Evolutionary conservation across 2,113 vertebrate genomes (phyloP).

Genomic region (Illadopsis cleaveri): DNA sequence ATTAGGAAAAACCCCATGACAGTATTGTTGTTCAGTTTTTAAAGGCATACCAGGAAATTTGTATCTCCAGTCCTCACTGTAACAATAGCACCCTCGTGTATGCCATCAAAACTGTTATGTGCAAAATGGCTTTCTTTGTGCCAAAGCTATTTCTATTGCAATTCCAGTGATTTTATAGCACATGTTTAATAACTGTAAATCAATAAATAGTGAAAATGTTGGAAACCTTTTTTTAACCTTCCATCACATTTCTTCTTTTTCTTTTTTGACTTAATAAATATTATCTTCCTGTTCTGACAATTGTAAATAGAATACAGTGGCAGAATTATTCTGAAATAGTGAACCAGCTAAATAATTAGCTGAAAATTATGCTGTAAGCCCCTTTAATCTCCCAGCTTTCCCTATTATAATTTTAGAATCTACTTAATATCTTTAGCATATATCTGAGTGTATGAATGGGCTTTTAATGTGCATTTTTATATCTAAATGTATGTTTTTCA

Average conservation of each 20-base stretch:
- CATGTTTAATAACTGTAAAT: slow-evolving; percentile 8
- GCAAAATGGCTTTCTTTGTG: slow-evolving; percentile 3
- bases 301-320: background rate
- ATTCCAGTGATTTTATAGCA: background rate
- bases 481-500: background rate
- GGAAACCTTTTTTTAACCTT: background rate
- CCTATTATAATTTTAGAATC: background rate
- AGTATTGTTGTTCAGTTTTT: background rate
- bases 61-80: background rate
- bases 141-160: slow-evolving; percentile 25
- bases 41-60: slow-evolving; percentile 2
- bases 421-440: background rate
- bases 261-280: background rate
- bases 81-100: background rate
- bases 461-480: background rate
- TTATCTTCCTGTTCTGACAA: background rate
- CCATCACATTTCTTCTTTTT: background rate
- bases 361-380: background rate
- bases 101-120: slow-evolving; percentile 16
- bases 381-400: background rate
- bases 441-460: background rate
- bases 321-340: background rate
- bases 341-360: background rate
- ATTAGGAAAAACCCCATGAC: background rate
- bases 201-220: background rate